Evolutionary conservation across 2,113 vertebrate genomes (phyloP), one percentile per base, ranked within the genome.

Genomic region (Gymnorhina tibicen): DNA sequence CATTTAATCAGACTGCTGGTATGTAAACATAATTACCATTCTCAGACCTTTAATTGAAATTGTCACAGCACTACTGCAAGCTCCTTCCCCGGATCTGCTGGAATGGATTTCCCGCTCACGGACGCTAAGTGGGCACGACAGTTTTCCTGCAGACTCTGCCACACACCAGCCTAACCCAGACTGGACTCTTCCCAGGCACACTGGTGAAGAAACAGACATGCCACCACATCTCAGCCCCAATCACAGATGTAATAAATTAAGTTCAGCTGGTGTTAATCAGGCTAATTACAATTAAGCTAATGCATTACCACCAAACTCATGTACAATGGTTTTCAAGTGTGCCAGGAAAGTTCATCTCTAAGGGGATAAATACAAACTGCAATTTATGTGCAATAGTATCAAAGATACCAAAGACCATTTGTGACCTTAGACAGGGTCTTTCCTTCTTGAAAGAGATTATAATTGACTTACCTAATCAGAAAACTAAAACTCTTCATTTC

Each of bases 31-130:
- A 96, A 97, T 95, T 95, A 96, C 87, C 85, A 82, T 95, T 87
- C 93, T 87, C 95, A 95, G 96, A 94, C 95, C 93, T 94, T 82
- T 96, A 96, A 97, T 95, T 94, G 93, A 94, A 97, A 95, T 75
- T 91, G 91, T 87, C 94, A 93, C 77, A 85, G 91, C 77, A 75
- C 69, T 64, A 21, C 86, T 2, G 5, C 74, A 59, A 87, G 93
- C 87, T 85, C 19, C 84, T 78, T 92, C 47, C 79, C 69, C 26
- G 28, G 66, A 5, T 53, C 14, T 58, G 84, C 77, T 85, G 49
- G 44, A 17, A 62, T 53, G 77, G 86, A 73, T 96, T 89, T 95
- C 62, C 66, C 59, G 10, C 47, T 50, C 81, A 15, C 0, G 17
- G 88, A 77, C 2, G 1, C 50, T 67, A 17, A 94, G 20, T 11